These are phyloP conservation scores for Theristus sp. DNA, from an alignment of 2,888 invertebrate species.

Conservation along the genomic window DNA sequence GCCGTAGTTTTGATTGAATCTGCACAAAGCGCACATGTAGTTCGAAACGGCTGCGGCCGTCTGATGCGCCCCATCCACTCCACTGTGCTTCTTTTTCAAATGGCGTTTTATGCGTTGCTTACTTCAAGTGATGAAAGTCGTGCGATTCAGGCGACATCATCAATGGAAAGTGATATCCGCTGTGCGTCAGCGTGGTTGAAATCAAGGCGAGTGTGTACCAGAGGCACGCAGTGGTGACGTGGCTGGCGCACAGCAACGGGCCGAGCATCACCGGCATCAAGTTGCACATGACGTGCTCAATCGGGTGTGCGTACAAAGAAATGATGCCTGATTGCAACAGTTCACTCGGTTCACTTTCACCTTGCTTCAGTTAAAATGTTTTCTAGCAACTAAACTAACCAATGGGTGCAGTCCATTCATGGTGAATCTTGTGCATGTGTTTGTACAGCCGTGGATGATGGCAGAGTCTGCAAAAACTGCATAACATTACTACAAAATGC, in stretches of 20 bases:
- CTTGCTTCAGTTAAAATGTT: neutral
- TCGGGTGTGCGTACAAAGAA: slow-evolving; percentile 16
- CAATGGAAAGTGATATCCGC: slow-evolving; percentile 66
- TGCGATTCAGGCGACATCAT: slow-evolving; percentile 67
- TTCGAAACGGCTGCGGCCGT: too few species aligned
- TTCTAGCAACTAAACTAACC: slow-evolving; percentile 38
- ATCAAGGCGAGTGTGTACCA: slow-evolving; percentile 55
- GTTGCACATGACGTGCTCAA: slow-evolving; percentile 43
- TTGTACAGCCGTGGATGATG: slow-evolving; percentile 56
- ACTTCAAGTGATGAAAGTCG: slow-evolving; percentile 66
- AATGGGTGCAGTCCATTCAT: slow-evolving; percentile 69
- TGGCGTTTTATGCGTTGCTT: slow-evolving; percentile 11
- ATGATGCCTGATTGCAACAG: slow-evolving; percentile 13
- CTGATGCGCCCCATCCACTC: too few species aligned
- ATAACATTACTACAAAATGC: slow-evolving; percentile 4
- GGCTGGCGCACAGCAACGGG: slow-evolving; percentile 45
- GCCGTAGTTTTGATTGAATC: slow-evolving; percentile 65
- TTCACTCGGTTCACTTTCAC: neutral
- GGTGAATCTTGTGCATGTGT: slow-evolving; percentile 63
- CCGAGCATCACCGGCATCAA: slow-evolving; percentile 51
- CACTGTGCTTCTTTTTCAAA: too few species aligned
- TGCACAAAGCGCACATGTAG: too few species aligned
- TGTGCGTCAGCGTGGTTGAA: slow-evolving; percentile 59
- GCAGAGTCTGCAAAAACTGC: slow-evolving; percentile 47
- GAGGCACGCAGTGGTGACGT: slow-evolving; percentile 44